Base-by-base conservation (phyloP, 2,113 vertebrate genomes). In the Chloroceryle aenea region DNA sequence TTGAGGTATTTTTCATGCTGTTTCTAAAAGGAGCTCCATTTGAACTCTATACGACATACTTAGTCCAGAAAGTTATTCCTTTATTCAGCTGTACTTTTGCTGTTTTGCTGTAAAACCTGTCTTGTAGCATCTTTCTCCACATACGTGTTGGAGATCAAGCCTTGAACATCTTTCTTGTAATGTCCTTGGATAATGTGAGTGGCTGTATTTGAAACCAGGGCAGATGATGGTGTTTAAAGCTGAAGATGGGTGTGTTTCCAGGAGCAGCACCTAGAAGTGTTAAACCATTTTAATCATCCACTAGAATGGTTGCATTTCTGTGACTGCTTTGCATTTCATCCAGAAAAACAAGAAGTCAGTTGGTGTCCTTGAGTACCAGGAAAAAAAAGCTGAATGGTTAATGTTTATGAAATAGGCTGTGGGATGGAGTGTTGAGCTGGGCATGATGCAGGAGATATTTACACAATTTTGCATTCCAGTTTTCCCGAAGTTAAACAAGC, bases 41-140 rank as follows among this genome's bases (percentile, higher is more conserved):
- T 85, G 74, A 77, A 10, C 26, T n/a, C 53, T 42, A 0, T 18
- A 12, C 27, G 62, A 25, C 23, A 8, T 0, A 0, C 42, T 64
- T 25, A 45, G 30, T 30, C 75, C 45, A 5, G 27, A 9, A 61
- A 82, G n/a, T 69, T 56, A 25, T 9, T 72, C 63, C 27, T 85
- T 79, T 61, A 36, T 78, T 64, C 53, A 43, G 14, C 52, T 59
- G 4, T 32, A 32, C 36, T 63, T 83, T 15, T 47, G 20, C 34
- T 80, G 1, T 30, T 88, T 56, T 68, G 17, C 61, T 83, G 30
- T 30, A 67, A 43, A 78, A 66, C 15, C 0, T 5, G 30, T 29
- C 90, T 89, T 50, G 36, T 71, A 56, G 32, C 19, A 30, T 36
- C 10, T 67, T 77, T 52, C 21, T 85, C 76, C 34, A 42, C 34